Base-by-base conservation (phyloP, 2,113 vertebrate genomes). In the Sebastes schlegelii region DNA sequence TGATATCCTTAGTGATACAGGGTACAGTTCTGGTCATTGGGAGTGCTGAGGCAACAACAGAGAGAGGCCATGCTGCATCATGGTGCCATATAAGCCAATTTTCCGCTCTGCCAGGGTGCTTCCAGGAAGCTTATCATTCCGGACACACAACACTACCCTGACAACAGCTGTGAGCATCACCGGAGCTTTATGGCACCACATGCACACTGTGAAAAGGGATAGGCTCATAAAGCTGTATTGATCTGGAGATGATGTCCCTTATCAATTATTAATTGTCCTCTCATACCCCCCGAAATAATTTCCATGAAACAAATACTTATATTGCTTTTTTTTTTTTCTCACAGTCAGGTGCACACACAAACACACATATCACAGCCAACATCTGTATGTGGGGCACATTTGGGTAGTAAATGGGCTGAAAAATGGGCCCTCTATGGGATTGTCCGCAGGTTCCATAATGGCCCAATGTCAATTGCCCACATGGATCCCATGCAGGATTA, bases 251-350 rank as follows among this genome's bases (percentile, higher is more conserved):
- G 19, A 80, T 80, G 52, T 51, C 4, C n/a, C 60, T 67, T 3
- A 82, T 92, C 10, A 89, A 92, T 92, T 65, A 92, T 87, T 89
- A 67, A 82, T 4, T 1, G 12, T 43, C n/a, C 10, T 23, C n/a
- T 63, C 26, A 65, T 14, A 14, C 45, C 34, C 9, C 17, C 4
- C 5, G 1, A 54, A 67, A 79, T 73, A 2, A 26, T 40, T n/a
- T 61, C 8, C 19, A 6, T 16, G n/a, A 63, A 57, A 66, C 10
- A 17, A 70, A 23, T 11, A 52, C 14, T 19, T 57, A 17, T 5
- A 3, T 23, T 9, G 48, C 6, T 11, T 7, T 4, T 11, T 63
- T 7, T 55, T 11, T 63, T 64, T 49, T 49, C 68, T 51, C 5
- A 60, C 46, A 63, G 4, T 17, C 34, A 17, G 7, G 4, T 45